Conservation (phyloP, 2,888 invertebrate genomes). For the Chaetogeoica ovagalla region DNA sequence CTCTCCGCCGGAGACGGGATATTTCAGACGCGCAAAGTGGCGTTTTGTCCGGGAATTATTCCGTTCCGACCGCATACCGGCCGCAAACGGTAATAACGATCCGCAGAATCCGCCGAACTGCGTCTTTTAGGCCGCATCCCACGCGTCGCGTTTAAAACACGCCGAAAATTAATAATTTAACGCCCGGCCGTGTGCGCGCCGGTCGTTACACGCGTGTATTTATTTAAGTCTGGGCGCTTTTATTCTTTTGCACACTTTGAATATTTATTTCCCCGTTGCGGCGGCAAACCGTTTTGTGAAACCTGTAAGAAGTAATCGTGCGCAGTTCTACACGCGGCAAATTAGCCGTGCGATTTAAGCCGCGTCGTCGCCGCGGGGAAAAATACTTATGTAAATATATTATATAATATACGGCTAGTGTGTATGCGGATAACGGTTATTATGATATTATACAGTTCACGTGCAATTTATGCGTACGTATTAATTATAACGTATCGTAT, state of each 20-base stretch:
- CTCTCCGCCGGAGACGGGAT: constrained; percentile 18
- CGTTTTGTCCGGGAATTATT: constrained; percentile 51
- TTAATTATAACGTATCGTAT: no score
- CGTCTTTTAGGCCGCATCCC: constrained; percentile 2
- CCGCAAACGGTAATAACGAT: constrained; percentile 41
- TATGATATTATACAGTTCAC: no score
- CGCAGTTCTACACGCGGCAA: no score
- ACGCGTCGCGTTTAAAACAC: constrained; percentile 43
- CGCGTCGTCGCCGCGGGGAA: no score
- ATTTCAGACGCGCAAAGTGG: constrained; percentile 52
- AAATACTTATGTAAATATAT: no score
- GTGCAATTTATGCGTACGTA: no score
- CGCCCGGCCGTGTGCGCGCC: constrained; percentile 9
- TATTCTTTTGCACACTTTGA: not conserved
- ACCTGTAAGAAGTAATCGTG: no score
- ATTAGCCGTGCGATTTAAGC: not conserved
- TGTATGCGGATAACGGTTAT: no score
- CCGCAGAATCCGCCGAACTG: constrained; percentile 38
- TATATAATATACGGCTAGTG: no score
- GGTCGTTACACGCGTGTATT: not conserved
- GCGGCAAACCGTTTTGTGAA: no score
- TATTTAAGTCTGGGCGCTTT: not conserved
- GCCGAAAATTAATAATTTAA: constrained; percentile 51
- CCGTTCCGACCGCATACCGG: constrained; percentile 16
- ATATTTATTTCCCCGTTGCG: not conserved